phyloP scores from a whole-genome alignment of 1,140 invertebrate genomes.

The Condylostylus longicornis region DNA sequence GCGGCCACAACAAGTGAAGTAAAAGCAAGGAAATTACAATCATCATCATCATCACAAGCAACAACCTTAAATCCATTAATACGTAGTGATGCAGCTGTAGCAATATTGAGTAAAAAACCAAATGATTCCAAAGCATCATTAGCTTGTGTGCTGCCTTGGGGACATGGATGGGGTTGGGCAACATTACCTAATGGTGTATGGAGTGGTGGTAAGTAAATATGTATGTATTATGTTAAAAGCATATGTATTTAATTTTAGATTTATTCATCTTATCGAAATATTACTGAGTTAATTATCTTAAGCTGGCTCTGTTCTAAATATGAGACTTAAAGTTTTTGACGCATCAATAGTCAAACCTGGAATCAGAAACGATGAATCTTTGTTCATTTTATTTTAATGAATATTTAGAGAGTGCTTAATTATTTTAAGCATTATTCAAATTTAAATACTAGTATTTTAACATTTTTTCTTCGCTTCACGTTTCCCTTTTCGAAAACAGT shows the following conservation, averaged over 20 bases:
- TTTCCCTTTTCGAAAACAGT: too few species aligned
- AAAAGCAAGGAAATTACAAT: constrained; percentile 23
- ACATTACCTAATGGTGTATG: constrained; percentile 43
- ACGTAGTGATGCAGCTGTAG: constrained; percentile 28
- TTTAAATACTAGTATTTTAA: too few species aligned
- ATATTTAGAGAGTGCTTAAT: background rate
- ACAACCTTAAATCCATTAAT: constrained; percentile 23
- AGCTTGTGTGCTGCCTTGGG: constrained; percentile 28
- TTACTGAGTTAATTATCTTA: background rate
- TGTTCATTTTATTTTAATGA: background rate
- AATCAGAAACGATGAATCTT: too few species aligned
- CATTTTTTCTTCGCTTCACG: too few species aligned
- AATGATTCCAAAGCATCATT: constrained; percentile 29
- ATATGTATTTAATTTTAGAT: background rate
- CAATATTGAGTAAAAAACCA: constrained; percentile 29
- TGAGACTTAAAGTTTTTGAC: too few species aligned
- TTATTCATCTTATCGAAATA: background rate
- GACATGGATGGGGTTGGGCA: constrained; percentile 45
- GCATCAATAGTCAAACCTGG: too few species aligned
- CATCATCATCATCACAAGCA: constrained; percentile 13
- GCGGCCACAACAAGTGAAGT: constrained; percentile 39
- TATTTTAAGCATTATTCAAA: too few species aligned
- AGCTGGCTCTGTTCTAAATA: too few species aligned
- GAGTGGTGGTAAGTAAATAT: constrained; percentile 37
- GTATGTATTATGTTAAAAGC: background rate